These are phyloP conservation scores for Megaceryle maxima DNA, from an alignment of 2,113 vertebrate species.

Conservation along the genomic window DNA sequence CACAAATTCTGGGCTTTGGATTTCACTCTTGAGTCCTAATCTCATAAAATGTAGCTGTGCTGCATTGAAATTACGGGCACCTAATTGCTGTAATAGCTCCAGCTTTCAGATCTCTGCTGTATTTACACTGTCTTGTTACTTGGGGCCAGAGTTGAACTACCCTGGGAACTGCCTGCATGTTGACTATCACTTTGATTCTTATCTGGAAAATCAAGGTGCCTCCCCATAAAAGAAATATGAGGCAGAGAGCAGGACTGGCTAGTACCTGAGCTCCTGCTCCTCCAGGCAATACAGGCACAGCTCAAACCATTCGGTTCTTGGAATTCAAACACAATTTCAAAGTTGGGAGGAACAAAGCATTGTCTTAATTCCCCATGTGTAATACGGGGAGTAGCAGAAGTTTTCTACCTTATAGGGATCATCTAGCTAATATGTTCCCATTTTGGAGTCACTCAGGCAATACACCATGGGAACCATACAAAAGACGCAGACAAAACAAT, in stretches of 20 bases:
- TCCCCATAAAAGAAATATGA: background rate
- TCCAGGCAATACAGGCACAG: background rate
- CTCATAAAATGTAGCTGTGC: background rate
- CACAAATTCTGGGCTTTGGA: background rate
- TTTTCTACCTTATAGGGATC: background rate
- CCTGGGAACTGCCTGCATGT: background rate
- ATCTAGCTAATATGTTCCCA: background rate
- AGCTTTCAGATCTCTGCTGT: background rate
- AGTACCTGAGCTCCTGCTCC: background rate
- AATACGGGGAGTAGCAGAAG: background rate
- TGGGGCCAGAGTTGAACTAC: background rate
- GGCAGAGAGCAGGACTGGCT: background rate
- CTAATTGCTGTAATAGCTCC: background rate
- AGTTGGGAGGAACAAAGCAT: background rate
- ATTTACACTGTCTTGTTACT: background rate
- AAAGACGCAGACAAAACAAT: background rate
- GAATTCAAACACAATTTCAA: conserved; percentile 13
- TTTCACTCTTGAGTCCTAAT: background rate
- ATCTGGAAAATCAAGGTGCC: background rate
- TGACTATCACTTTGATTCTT: background rate
- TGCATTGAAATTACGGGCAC: background rate
- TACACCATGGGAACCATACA: background rate
- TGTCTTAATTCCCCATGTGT: background rate
- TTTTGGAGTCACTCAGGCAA: background rate
- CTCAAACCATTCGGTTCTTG: background rate